These are phyloP conservation scores for Hyles vespertilio DNA, from an alignment of 1,140 invertebrate genomes.

Conservation along the genomic window DNA sequence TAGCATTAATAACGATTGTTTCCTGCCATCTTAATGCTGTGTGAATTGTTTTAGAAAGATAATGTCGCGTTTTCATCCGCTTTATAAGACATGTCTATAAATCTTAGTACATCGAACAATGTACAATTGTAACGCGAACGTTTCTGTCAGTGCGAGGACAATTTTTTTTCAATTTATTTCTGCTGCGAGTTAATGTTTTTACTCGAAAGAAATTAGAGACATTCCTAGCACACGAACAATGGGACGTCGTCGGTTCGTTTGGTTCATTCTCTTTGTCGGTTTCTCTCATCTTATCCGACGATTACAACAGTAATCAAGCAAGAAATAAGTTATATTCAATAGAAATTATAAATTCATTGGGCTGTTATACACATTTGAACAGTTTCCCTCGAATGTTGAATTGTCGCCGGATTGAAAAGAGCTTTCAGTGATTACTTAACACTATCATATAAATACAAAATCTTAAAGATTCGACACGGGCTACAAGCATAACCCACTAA, in stretches of 20 bases:
- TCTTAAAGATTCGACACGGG: not conserved
- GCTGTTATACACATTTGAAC: slow-evolving; percentile 10
- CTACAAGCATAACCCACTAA: not conserved
- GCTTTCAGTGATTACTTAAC: not conserved
- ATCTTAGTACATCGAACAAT: too few relatives aligned
- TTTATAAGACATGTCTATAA: too few relatives aligned
- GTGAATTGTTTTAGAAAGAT: too few relatives aligned
- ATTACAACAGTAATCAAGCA: slow-evolving; percentile 40
- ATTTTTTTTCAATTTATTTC: too few relatives aligned
- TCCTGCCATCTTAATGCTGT: too few relatives aligned
- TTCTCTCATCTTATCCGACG: slow-evolving; percentile 41
- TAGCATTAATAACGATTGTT: too few relatives aligned
- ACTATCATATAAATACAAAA: slow-evolving; percentile 1
- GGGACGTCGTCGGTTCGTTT: slow-evolving; percentile 36
- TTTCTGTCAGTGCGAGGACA: too few relatives aligned
- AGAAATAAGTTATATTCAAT: slow-evolving; percentile 46
- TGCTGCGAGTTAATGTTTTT: slow-evolving; percentile 29
- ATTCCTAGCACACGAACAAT: slow-evolving; percentile 64
- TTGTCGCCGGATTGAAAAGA: too few relatives aligned
- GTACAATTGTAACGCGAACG: too few relatives aligned
- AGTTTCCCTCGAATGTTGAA: too few relatives aligned
- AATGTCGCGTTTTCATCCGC: not conserved
- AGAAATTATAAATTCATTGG: slow-evolving; percentile 24
- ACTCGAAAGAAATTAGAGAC: slow-evolving; percentile 39
- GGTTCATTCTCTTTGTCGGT: slow-evolving; percentile 57